Evolutionary conservation across 2,113 vertebrate genomes (phyloP), one percentile per base, ranked within the genome.

Genomic region (Nesogale talazaci): DNA sequence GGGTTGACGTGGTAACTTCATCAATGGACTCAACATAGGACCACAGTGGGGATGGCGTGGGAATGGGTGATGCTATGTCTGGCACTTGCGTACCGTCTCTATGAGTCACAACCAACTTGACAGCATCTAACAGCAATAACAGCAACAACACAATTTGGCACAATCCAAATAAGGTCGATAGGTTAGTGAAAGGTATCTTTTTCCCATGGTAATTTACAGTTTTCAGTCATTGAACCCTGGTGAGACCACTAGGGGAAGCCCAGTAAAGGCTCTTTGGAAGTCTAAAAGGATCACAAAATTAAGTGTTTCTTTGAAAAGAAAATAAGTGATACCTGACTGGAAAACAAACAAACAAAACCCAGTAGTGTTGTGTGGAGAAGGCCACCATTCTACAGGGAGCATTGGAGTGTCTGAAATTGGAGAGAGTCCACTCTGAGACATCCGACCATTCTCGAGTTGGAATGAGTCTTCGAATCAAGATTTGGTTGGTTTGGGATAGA

Each of bases 331-430:
- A n/a, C 22, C 42, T 70, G 25, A 29, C 11, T 65, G 42, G 74
- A 88, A 29, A 40, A 69, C 40, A 29, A 40, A n/a, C 36, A 67
- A 27, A 42, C 15, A 46, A 25, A 1, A 8, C 63, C 11, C 4
- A 57, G 34, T 42, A 12, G 9, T 0, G 9, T 6, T 2, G 8
- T 29, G 9, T 6, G 2, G 8, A 29, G 16, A 70, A 25, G 17
- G 29, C 27, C 57, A 29, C 31, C 20, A 34, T 22, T 40, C 29
- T 31, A 25, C 12, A 83, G 46, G 52, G 22, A 7, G 63, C 22
- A 20, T 4, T 20, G 10, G 7, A 31, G 22, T 20, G 20, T 25
- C 20, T 34, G 69, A 42, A 46, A 3, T n/a, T 2, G 38, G 69
- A 23, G n/a, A 52, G 27, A n/a, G 8, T 12, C 40, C 23, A 7